Conservation (phyloP, 1,140 invertebrate species). For the Stenopsyche tienmushanensis region DNA sequence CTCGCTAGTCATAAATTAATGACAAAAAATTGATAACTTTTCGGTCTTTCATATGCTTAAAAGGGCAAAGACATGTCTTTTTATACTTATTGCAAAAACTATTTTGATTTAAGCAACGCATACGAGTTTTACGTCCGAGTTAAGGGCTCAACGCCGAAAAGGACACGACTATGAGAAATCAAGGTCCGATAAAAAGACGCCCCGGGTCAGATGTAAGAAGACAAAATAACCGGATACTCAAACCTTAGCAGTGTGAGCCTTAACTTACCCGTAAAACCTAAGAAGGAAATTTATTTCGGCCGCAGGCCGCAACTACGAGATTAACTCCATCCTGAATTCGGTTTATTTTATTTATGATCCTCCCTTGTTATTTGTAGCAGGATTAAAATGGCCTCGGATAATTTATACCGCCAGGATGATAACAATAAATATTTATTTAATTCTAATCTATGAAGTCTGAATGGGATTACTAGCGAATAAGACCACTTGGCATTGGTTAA, state of each 20-base stretch:
- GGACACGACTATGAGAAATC: too few species aligned
- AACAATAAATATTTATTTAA: slow-evolving; percentile 38
- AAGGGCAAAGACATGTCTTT: too few species aligned
- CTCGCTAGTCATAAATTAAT: too few species aligned
- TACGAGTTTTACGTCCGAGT: too few species aligned
- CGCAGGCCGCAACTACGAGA: slow-evolving; percentile 31
- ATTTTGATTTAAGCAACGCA: too few species aligned
- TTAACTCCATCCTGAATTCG: slow-evolving; percentile 34
- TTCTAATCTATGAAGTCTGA: slow-evolving; percentile 30
- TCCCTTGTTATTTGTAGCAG: slow-evolving; percentile 35
- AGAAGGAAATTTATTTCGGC: slow-evolving; percentile 32
- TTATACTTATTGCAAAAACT: too few species aligned
- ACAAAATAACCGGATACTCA: background rate
- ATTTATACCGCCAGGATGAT: slow-evolving; percentile 36
- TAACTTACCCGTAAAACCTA: slow-evolving; percentile 25
- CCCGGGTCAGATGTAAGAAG: background rate
- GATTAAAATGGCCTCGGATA: slow-evolving; percentile 30
- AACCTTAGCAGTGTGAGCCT: slow-evolving; percentile 2
- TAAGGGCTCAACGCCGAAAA: too few species aligned
- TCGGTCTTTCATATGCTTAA: too few species aligned
- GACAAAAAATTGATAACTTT: too few species aligned
- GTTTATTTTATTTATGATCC: slow-evolving; percentile 41
- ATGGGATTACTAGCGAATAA: background rate
- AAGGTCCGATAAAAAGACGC: slow-evolving; percentile 22
- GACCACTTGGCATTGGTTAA: too few species aligned